Conservation (phyloP, 2,797 vertebrate species). For the Tolypeutes matacus region DNA sequence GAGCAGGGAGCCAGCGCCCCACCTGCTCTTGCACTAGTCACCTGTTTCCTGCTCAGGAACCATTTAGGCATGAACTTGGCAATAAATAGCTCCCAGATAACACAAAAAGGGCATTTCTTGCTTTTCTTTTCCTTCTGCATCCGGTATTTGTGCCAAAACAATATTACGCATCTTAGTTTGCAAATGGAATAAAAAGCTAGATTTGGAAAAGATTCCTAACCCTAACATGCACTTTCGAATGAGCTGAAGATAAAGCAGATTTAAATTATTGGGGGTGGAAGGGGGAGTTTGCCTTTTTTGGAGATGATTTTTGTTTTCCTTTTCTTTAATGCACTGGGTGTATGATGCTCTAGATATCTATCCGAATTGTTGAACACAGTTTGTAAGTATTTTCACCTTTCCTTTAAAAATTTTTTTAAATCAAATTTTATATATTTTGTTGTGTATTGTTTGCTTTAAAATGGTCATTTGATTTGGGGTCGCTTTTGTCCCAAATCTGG, state of each 20-base stretch:
- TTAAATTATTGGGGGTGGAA: constrained; percentile 72
- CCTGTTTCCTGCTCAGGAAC: constrained; percentile 92
- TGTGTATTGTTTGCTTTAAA: constrained; percentile 69
- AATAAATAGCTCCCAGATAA: constrained; percentile 94
- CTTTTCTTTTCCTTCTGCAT: constrained; percentile 81
- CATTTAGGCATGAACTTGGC: constrained; percentile 95
- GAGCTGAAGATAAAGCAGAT: constrained; percentile 87
- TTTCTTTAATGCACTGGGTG: constrained; percentile 77
- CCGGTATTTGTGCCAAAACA: constrained; percentile 73
- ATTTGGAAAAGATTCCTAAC: constrained; percentile 83
- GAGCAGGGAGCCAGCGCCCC: constrained; percentile 87
- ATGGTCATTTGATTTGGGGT: constrained; percentile 78
- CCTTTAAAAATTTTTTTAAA: constrained; percentile 78
- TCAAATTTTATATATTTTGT: constrained; percentile 73
- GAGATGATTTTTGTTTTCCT: constrained; percentile 66
- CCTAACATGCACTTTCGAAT: constrained; percentile 80
- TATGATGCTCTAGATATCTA: constrained; percentile 84
- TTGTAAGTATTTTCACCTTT: constrained; percentile 89
- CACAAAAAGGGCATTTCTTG: constrained; percentile 86
- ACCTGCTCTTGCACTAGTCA: constrained; percentile 91
- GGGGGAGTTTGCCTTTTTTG: constrained; percentile 11
- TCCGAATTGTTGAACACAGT: constrained; percentile 86
- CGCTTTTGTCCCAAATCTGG: constrained; percentile 66
- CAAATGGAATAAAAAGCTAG: constrained; percentile 80
- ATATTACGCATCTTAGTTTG: constrained; percentile 83